Conservation (phyloP, 1,140 invertebrate genomes). For the Drosophila ananassae region DNA sequence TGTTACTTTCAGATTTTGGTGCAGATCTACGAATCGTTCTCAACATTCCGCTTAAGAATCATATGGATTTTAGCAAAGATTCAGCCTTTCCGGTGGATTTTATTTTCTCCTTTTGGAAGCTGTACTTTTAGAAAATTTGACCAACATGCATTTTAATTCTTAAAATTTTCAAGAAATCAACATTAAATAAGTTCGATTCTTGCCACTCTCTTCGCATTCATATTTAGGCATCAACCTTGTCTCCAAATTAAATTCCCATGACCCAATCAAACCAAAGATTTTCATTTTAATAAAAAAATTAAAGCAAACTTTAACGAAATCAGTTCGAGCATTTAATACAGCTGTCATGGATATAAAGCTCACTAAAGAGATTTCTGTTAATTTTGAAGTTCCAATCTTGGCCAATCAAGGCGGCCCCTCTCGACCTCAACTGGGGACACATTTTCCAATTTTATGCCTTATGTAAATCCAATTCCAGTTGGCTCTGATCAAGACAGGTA, state of each 20-base stretch:
- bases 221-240: not conserved
- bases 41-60: too few species aligned
- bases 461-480: slow-evolving; percentile 74
- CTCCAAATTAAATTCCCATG: slow-evolving; percentile 16
- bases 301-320: slow-evolving; percentile 16
- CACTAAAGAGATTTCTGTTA: slow-evolving; percentile 19
- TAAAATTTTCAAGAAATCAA: too few species aligned
- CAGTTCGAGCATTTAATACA: slow-evolving; percentile 6
- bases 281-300: slow-evolving; percentile 7
- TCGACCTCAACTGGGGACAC: slow-evolving; percentile 19
- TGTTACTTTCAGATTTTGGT: too few species aligned
- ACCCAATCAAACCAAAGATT: slow-evolving; percentile 18
- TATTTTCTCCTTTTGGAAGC: too few species aligned
- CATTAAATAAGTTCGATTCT: not conserved
- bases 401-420: slow-evolving; percentile 17
- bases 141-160: too few species aligned
- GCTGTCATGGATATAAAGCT: slow-evolving; percentile 28
- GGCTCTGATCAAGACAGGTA: slow-evolving; percentile 72
- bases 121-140: too few species aligned
- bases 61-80: not conserved
- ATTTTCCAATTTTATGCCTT: slow-evolving; percentile 46
- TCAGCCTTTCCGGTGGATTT: not conserved
- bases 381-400: slow-evolving; percentile 14
- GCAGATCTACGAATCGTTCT: too few species aligned
- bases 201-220: not conserved